Conservation (phyloP, 2,113 vertebrate genomes). For the Semnornis frantzii region DNA sequence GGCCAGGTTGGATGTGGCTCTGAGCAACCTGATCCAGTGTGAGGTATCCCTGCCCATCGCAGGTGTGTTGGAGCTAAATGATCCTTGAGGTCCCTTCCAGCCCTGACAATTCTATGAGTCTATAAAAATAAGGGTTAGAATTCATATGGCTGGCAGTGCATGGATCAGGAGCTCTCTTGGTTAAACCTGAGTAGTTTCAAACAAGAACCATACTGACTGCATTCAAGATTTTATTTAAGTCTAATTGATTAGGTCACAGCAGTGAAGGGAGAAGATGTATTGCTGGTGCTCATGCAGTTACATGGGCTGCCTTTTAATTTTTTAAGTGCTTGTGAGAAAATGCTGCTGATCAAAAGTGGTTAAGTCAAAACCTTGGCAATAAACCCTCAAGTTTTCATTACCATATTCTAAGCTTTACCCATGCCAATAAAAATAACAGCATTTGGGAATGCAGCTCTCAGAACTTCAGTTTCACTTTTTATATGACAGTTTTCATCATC, state of each 20-base stretch:
- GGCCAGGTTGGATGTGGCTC: too few relatives aligned
- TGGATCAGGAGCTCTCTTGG: background rate
- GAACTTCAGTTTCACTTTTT: conserved; percentile 33
- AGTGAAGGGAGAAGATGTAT: background rate
- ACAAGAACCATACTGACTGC: background rate
- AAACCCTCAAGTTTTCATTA: background rate
- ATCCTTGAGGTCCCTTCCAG: too few relatives aligned
- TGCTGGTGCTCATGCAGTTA: background rate
- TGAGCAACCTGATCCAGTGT: too few relatives aligned
- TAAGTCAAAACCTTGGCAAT: conserved; percentile 31
- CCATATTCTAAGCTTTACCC: background rate
- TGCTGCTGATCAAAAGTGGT: background rate
- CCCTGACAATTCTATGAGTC: too few relatives aligned
- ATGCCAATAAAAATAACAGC: conserved; percentile 46
- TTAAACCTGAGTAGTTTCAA: background rate
- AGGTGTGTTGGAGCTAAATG: too few relatives aligned
- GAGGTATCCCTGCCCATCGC: too few relatives aligned
- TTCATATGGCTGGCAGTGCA: background rate
- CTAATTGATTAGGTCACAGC: background rate
- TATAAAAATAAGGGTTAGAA: background rate
- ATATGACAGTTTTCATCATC: conserved; percentile 47
- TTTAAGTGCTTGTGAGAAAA: background rate
- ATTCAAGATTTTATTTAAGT: conserved; percentile 2
- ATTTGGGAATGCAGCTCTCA: background rate
- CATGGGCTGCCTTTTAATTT: background rate